These are phyloP conservation scores for Cyanoderma ruficeps DNA, from an alignment of 2,113 vertebrate genomes.

Conservation along the genomic window DNA sequence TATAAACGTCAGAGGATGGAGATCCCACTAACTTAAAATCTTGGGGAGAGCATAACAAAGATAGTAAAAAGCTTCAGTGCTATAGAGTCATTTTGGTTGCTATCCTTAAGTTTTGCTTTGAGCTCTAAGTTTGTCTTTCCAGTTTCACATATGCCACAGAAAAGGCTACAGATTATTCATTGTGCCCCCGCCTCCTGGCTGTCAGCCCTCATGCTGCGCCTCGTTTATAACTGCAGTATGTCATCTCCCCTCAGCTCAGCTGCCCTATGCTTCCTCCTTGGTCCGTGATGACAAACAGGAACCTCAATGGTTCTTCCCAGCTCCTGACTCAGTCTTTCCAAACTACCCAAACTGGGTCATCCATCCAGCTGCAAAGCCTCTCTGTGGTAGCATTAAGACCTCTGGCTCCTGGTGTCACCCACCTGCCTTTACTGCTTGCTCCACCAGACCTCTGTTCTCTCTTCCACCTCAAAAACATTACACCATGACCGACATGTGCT, in stretches of 20 bases:
- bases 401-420: neutral
- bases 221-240: neutral
- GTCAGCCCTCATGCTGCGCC: neutral
- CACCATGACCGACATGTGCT: neutral
- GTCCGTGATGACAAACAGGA: rapidly evolving
- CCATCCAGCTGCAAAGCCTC: neutral
- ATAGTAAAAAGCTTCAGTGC: neutral
- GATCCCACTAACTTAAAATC: neutral
- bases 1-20: neutral
- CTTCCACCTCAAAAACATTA: neutral
- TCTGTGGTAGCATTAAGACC: neutral
- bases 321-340: neutral
- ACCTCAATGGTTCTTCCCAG: neutral
- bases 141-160: neutral
- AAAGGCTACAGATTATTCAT: neutral
- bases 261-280: neutral
- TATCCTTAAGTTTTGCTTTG: neutral
- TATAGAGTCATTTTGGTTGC: neutral
- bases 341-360: neutral
- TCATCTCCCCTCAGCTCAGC: neutral
- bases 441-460: neutral
- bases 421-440: neutral
- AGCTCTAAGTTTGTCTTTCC: neutral
- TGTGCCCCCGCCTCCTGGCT: neutral
- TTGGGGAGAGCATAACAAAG: neutral